Evolutionary conservation across 2,113 vertebrate species (phyloP), one percentile per base, ranked within the genome.

Genomic region (Chlamydotis undulata): DNA sequence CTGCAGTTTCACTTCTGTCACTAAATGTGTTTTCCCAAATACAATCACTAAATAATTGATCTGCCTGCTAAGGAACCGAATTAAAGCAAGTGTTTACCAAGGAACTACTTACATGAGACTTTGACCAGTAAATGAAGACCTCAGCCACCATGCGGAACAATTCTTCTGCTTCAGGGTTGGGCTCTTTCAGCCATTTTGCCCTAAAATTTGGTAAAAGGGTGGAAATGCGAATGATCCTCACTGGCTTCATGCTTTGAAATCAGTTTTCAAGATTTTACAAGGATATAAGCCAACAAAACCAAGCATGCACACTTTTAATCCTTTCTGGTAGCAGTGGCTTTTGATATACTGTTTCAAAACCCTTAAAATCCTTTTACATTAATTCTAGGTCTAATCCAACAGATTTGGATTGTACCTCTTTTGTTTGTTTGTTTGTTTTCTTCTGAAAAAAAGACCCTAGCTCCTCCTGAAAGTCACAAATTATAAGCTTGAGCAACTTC

Each of bases 71-170:
- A 78, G 22, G 56, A 76, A 67, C 1, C 11, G 80, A 53, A 37
- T 45, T 73, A 37, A 59, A 93, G 74, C 4, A 85, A 65, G 4
- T 41, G 50, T 65, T 83, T 90, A 68, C 16, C 22, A 85, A 75
- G 26, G 22, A 90, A 89, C 75, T 83, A 97, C 98, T 99, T 97
- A 99, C 99, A 19, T 99, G 99, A 94, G 99, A 99, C 88, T 99
- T 99, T 35, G 99, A 99, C 99, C 99, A 99, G 95, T 99, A 99
- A 97, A 99, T 99, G 73, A 99, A 99, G 67, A 99, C 99, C 68
- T 99, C 99, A 7, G 99, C 99, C 90, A 99, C 99, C 99, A 99
- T 99, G n/a, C 98, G 98, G 95, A 99, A 99, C 56, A 99, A 96
- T 52, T 99, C 98, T 90, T 99, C 99, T 0, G 99, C 99, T 93